Base-by-base conservation (phyloP, 2,888 invertebrate genomes). In the Tachina lurida region DNA sequence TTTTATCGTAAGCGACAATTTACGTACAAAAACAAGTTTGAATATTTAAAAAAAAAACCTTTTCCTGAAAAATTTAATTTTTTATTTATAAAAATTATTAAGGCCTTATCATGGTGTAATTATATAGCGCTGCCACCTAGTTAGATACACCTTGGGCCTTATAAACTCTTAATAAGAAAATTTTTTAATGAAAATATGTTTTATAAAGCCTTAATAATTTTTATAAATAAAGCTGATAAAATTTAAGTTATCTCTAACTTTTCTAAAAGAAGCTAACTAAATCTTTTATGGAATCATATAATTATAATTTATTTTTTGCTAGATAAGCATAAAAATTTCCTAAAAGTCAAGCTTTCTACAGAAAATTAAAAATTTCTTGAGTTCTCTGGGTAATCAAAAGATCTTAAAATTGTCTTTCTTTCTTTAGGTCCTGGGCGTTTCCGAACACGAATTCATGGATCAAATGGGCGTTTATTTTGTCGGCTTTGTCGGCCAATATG, bases 381-480 rank as follows among this genome's bases (percentile, higher is more conserved):
- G 5, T 5, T 31, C 5, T 31, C 31, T 31, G 1, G 5, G 0
- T 31, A 7, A 31, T 31, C 1, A 7, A 31, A 15, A 1, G 0
- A 49, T 13, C n/a, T 4, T 49, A 1, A 49, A 9, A 49, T 49
- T 49, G 7, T 13, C 15, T 13, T n/a, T n/a, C 15, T 63, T 81
- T 15, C 93, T 31, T 31, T 31, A 98, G 97, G 95, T 97, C 7
- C 93, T 98, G 71, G 96, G 96, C n/a, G 94, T 97, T n/a, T 95
- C 96, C 43, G 97, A 97, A 90, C 95, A 95, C 45, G 97, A 98
- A 88, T 97, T 99, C 91, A 97, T 98, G 95, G 97, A 98, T 92
- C 96, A 96, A 89, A 97, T 98, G 96, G 99, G 99, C 0, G 97
- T 97, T 0, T 96, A 97, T 91, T 99, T 98, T 93, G 98, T 98